Evolutionary conservation across 2,888 invertebrate genomes (phyloP), one percentile per base, ranked within the genome.

Genomic region (Lepidonotus clava): DNA sequence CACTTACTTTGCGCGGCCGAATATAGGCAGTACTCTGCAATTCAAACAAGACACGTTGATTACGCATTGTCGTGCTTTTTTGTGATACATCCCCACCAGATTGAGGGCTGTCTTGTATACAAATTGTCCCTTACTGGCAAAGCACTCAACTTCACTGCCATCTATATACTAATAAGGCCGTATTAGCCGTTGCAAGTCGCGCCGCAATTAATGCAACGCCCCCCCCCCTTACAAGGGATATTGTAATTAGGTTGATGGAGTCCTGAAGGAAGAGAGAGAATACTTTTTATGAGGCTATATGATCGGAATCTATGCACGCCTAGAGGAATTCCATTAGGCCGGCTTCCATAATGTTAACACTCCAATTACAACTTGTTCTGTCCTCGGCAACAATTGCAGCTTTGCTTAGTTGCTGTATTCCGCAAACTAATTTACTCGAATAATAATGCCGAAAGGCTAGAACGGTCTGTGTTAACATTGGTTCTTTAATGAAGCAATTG

Each of bases 331-430:
- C 61, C 61, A 61, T 61, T 61, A 61, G 28, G 2, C 1, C 11
- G 14, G 61, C 61, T 61, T 61, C 28, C n/a, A n/a, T 61, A 61
- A 28, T 61, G 61, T 61, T 61, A 61, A 61, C 28, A 61, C 28
- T 61, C 28, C 61, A 61, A 61, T 61, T 32, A 61, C 24, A 24
- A 28, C 5, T 4, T 14, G 24, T 24, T 11, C 24, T 61, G 61
- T n/a, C n/a, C 61, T 28, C 2, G 61, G 28, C 28, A 28, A 32
- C 24, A 2, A 5, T 61, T 11, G 2, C 0, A 8, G 28, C 61
- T 14, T 61, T n/a, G 28, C 61, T 24, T 4, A 24, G 28, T 5
- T 5, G 46, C 46, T 11, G n/a, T 61, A 11, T 2, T 28, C 21
- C 28, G 28, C 28, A 24, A 11, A 61, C 24, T 61, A 61, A 61